Base-by-base conservation (phyloP, 2,888 invertebrate species). In the Meteorus colon region DNA sequence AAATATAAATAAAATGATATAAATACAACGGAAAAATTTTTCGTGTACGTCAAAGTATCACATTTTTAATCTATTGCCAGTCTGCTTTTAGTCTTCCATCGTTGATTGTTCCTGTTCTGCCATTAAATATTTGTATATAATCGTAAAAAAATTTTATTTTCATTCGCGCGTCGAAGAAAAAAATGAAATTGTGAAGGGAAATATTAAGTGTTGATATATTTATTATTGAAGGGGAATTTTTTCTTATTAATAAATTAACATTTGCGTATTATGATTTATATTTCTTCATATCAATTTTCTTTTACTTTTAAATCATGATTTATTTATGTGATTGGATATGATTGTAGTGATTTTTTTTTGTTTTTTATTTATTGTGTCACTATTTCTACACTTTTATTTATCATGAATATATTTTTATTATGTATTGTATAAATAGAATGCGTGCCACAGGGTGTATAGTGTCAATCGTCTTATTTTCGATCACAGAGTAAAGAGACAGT, bases 331-430 rank as follows among this genome's bases (percentile, higher is more conserved):
- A 12, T 41, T 41, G 8, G 6, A 41, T 31, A 31, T 62, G 6
- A 14, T 66, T 12, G 1, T 12, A 37, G n/a, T 24, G 10, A 66
- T 19, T 37, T 66, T 19, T 29, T 62, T 4, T 29, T 4, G n/a
- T n/a, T 14, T 62, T 62, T 62, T 14, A 24, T 31, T 27, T 27
- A 12, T 27, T 8, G 31, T 4, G 8, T 29, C 3, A 27, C 10
- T 29, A 12, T 66, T 41, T 37, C 19, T 19, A n/a, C 12, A 1
- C 66, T 41, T 66, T 66, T 66, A 66, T 66, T 66, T 66, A 66
- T 66, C 66, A n/a, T 37, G 41, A 66, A 41, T 34, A 34, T 34
- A 34, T 37, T 31, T 24, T 41, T 10, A 37, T n/a, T 37, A 66
- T 24, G 37, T 19, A 19, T 34, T 16, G 37, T 66, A 66, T 66